These are phyloP conservation scores for Coregonus sp. DNA, from an alignment of 2,797 vertebrate species.

Conservation along the genomic window DNA sequence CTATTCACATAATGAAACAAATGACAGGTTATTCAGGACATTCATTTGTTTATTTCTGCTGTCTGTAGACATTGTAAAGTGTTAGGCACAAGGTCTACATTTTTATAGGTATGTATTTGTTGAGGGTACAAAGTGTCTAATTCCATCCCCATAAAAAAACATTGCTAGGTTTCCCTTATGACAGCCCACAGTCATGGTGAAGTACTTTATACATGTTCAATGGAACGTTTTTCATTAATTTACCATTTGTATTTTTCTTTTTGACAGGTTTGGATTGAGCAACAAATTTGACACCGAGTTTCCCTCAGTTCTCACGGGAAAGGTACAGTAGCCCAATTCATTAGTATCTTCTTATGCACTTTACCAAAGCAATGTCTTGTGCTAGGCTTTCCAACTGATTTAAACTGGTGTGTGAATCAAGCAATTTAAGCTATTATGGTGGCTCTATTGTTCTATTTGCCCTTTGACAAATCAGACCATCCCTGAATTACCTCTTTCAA, in stretches of 20 bases:
- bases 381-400: conserved; percentile 49
- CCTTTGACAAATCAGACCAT: conserved; percentile 59
- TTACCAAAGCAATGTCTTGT: conserved; percentile 32
- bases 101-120: not conserved
- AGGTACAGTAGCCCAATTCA: conserved; percentile 79
- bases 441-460: conserved; percentile 58
- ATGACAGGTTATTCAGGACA: no score
- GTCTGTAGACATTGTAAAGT: not conserved
- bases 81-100: not conserved
- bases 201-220: not conserved
- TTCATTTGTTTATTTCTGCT: not conserved
- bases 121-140: not conserved
- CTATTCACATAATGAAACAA: no score
- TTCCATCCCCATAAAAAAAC: not conserved
- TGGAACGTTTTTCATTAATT: not conserved
- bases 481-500: conserved; percentile 58
- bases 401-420: conserved; percentile 62
- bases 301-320: conserved; percentile 98
- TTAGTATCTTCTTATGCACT: conserved; percentile 39
- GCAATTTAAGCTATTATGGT: conserved; percentile 53
- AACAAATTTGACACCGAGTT: conserved; percentile 99
- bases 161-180: not conserved
- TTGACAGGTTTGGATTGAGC: conserved; percentile 95
- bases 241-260: conserved; percentile 10
- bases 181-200: not conserved